Evolutionary conservation across 2,113 vertebrate species (phyloP).

Genomic region (Perca fluviatilis): DNA sequence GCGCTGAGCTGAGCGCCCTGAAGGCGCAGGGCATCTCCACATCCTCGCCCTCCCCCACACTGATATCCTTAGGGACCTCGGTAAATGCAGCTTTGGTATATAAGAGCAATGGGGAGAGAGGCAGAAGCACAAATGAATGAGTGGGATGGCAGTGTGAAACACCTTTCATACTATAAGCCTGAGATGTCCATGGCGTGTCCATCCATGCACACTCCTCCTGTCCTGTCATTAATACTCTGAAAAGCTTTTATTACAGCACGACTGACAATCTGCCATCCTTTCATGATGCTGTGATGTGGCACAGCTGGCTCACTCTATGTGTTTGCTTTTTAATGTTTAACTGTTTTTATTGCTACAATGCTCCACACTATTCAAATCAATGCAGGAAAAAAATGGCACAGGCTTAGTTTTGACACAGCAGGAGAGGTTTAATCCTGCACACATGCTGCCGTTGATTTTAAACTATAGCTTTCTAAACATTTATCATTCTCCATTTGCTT

Average conservation of each 20-base stretch:
- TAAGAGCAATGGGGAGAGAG: constrained; percentile 19
- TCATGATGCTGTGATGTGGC: not conserved
- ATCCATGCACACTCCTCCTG: not conserved
- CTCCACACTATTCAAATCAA: not conserved
- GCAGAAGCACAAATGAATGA: constrained; percentile 53
- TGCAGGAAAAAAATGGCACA: too few species aligned
- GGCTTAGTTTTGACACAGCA: not conserved
- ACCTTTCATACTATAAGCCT: not conserved
- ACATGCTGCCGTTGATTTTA: not conserved
- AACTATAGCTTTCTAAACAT: not conserved
- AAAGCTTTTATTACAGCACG: constrained; percentile 20
- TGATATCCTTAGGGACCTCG: constrained; percentile 96
- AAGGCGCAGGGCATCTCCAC: constrained; percentile 98
- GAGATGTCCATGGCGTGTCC: not conserved
- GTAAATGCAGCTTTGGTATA: constrained; percentile 90
- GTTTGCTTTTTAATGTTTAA: too few species aligned
- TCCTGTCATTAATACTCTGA: not conserved
- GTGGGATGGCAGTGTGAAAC: not conserved
- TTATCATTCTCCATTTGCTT: not conserved
- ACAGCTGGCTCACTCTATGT: not conserved
- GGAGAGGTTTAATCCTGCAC: not conserved
- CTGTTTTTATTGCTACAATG: not conserved
- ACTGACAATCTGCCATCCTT: constrained; percentile 10
- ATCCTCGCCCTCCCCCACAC: constrained; percentile 93
- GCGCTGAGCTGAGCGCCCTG: constrained; percentile 90